A percentile compares a stretch with the other conserved stretches of the same genome.
phyloP scores from a whole-genome alignment of 1,140 invertebrate genomes.

The Drosophila carrolli region DNA sequence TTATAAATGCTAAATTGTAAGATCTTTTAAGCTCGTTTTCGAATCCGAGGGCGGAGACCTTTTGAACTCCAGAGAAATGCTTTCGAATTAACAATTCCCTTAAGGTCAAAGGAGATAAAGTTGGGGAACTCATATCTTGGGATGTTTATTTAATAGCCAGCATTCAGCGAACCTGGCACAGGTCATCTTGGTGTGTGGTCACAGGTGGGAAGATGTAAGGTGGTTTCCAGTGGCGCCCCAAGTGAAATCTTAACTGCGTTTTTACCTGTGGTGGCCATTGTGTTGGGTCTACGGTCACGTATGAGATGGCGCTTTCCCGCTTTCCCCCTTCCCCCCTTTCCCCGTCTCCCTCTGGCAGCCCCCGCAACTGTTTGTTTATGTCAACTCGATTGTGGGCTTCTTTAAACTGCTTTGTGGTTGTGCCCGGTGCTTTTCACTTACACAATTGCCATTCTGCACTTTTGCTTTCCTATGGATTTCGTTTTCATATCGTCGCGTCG shows the following conservation, averaged over 20 bases:
- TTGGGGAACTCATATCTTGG: neutral
- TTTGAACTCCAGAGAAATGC: neutral
- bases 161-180: no score
- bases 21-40: no score
- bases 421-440: conserved; percentile 64
- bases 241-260: conserved; percentile 29
- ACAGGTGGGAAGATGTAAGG: conserved; percentile 15
- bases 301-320: conserved; percentile 69
- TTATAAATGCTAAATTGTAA: no score
- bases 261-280: conserved; percentile 13
- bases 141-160: neutral
- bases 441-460: conserved; percentile 65
- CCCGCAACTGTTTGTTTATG: conserved; percentile 19
- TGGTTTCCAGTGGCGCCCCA: conserved; percentile 20
- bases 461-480: conserved; percentile 70
- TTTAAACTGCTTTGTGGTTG: conserved; percentile 42
- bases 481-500: conserved; percentile 49
- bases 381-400: conserved; percentile 45
- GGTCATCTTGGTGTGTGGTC: neutral
- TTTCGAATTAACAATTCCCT: neutral
- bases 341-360: neutral
- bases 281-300: conserved; percentile 60
- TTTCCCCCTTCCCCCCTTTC: neutral
- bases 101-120: conserved; percentile 9
- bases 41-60: no score